Base-by-base conservation (phyloP, 2,113 vertebrate species). In the Protomyctophum bolini region DNA sequence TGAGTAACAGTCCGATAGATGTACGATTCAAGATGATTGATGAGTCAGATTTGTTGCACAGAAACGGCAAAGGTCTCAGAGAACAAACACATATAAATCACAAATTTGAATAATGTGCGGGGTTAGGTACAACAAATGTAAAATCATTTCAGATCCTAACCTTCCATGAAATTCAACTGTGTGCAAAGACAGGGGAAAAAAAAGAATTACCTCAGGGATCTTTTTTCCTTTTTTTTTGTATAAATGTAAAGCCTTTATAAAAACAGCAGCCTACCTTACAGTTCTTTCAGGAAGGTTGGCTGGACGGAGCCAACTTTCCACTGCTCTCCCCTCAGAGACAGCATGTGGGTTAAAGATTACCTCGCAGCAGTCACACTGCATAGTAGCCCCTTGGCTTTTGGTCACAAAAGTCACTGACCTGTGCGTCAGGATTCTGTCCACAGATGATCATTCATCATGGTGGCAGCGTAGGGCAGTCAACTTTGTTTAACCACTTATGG, bases 291-390 rank as follows among this genome's bases (percentile, higher is more conserved):
- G 67, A 57, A 76, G 79, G 76, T 68, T 12, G 8, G 29, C 46
- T 49, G 28, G 46, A 75, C 76, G 57, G 72, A 87, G 90, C 77
- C 87, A 91, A 84, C 72, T 93, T 94, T 91, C 91, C 91, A 89
- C 80, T 61, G 80, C 48, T 83, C 48, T 83, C 78, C 80, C 89
- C 88, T 92, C 49, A 6, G 83, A 92, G 91, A 87, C 84, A 79
- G 76, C 80, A 82, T 91, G 80, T 92, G 89, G 81, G 68, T 62
- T 92, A 89, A 71, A 92, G 90, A 89, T 92, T 87, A 88, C 76
- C 88, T 75, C 80, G 11, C 77, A 51, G 83, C 75, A 73, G 70
- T 84, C 88, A 54, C 82, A 78, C 89, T 72, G 48, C 33, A 7
- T 46, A 63, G 61, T 66, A 75, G 59, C 79, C 76, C 8, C 10